These are phyloP conservation scores for Mantis religiosa DNA, from an alignment of 2,888 invertebrate genomes.

Conservation along the genomic window DNA sequence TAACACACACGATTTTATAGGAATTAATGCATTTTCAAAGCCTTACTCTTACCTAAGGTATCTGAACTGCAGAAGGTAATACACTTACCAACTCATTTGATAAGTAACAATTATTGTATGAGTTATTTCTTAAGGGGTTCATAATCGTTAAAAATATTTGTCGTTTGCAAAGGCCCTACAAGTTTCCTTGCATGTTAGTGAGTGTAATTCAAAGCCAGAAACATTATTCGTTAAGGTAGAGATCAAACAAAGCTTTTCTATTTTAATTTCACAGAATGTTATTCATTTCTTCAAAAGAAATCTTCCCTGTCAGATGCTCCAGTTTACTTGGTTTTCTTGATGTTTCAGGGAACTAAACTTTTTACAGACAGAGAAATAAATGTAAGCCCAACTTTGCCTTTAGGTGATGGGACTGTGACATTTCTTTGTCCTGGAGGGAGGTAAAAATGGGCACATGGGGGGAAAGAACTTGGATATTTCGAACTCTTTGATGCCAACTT, in stretches of 20 bases:
- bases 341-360: neutral
- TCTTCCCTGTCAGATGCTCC: neutral
- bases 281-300: neutral
- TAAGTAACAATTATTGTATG: too few relatives aligned
- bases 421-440: neutral
- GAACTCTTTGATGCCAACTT: slow-evolving; percentile 9
- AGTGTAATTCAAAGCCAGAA: too few relatives aligned
- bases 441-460: neutral
- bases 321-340: neutral
- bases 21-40: too few relatives aligned
- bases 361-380: neutral
- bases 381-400: neutral
- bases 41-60: too few relatives aligned
- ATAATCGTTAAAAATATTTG: too few relatives aligned
- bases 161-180: too few relatives aligned
- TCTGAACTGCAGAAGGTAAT: too few relatives aligned
- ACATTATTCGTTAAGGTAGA: neutral
- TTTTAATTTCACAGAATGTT: neutral
- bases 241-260: neutral
- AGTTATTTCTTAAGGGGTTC: too few relatives aligned
- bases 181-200: too few relatives aligned
- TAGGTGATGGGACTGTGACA: neutral
- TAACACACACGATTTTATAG: too few relatives aligned
- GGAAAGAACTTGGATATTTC: neutral
- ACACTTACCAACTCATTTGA: too few relatives aligned